Conservation (phyloP, 2,797 vertebrate species). For the Trachurus trachurus region DNA sequence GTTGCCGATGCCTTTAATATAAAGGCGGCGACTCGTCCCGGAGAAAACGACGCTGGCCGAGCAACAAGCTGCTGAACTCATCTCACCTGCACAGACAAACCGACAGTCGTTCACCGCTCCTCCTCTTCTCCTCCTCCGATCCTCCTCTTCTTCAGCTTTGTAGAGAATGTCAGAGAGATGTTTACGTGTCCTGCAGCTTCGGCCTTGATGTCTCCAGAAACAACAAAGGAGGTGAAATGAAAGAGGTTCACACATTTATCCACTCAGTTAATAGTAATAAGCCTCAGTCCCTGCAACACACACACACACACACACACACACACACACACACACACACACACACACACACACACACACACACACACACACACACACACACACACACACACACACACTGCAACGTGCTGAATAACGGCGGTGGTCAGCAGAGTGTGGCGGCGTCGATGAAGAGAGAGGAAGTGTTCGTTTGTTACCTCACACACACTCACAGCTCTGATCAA, state of each 20-base stretch:
- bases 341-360: no score
- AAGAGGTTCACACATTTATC: slow-evolving; percentile 35
- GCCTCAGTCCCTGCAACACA: slow-evolving; percentile 10
- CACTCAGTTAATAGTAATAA: slow-evolving; percentile 30
- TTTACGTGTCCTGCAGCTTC: slow-evolving; percentile 43
- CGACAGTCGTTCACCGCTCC: background rate
- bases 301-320: no score
- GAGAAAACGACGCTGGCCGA: slow-evolving; percentile 40
- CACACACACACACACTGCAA: slow-evolving; percentile 21
- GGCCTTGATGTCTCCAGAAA: slow-evolving; percentile 41
- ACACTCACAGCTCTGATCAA: slow-evolving; percentile 39
- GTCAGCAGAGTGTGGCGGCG: slow-evolving; percentile 30
- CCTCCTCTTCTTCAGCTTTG: slow-evolving; percentile 14
- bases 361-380: no score
- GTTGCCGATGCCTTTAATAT: slow-evolving; percentile 52
- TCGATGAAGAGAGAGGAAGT: slow-evolving; percentile 33
- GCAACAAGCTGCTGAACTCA: slow-evolving; percentile 38
- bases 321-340: no score
- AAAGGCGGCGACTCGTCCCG: slow-evolving; percentile 57
- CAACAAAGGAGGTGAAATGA: slow-evolving; percentile 45
- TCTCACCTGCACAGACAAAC: slow-evolving; percentile 29
- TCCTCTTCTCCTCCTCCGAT: no score
- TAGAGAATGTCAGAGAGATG: slow-evolving; percentile 38
- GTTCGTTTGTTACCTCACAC: slow-evolving; percentile 29
- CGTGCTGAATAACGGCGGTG: slow-evolving; percentile 30